Conservation (phyloP, 2,888 invertebrate species). For the Stramonita haemastoma region DNA sequence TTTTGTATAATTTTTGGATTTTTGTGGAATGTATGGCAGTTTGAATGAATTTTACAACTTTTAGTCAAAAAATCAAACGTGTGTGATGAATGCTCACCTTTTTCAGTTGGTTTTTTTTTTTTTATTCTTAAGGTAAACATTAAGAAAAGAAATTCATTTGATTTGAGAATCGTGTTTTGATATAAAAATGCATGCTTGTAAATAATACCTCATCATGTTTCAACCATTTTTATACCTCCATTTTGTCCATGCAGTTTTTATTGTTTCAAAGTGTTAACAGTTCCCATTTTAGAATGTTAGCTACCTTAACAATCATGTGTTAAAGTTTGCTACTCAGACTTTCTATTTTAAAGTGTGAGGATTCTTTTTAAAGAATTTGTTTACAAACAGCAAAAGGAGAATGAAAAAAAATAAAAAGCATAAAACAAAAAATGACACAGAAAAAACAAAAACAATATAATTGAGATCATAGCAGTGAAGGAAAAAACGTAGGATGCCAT, state of each 20-base stretch:
- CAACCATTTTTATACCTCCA: neutral
- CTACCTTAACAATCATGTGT: too few species aligned
- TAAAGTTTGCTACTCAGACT: too few species aligned
- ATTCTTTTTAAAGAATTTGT: neutral
- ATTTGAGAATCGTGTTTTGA: too few species aligned
- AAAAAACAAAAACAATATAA: too few species aligned
- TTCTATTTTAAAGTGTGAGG: too few species aligned
- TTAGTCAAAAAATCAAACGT: neutral
- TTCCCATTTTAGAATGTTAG: too few species aligned
- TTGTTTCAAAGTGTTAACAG: too few species aligned
- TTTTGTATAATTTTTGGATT: neutral
- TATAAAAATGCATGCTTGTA: neutral
- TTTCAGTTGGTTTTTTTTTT: too few species aligned
- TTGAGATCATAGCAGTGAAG: neutral
- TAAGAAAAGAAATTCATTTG: too few species aligned
- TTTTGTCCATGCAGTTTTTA: neutral
- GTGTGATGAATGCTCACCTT: neutral
- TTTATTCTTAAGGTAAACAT: too few species aligned
- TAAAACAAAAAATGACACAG: too few species aligned
- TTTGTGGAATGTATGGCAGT: neutral
- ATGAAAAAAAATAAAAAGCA: too few species aligned
- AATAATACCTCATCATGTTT: neutral
- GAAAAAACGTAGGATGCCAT: neutral
- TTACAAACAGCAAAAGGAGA: neutral
- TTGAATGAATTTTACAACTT: neutral